Base-by-base conservation (phyloP, 2,888 invertebrate species). In the Uloborus plumipes region DNA sequence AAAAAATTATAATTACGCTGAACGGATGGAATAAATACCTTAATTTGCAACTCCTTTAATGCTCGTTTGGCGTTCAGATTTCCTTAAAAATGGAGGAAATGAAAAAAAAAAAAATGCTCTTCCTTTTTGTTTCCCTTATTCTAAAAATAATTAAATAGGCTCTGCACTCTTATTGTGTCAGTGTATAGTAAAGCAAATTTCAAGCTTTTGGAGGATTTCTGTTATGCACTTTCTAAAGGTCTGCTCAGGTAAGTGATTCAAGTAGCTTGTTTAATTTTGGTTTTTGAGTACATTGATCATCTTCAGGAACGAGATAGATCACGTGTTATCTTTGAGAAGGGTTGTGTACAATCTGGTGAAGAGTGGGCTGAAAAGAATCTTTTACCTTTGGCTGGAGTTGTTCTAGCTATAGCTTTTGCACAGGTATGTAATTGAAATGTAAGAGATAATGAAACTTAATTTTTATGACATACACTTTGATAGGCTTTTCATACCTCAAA, bases 361-460 rank as follows among this genome's bases (percentile, higher is more conserved):
- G 95, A 95, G 89, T 98, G 98, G 98, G 93, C 97, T 88, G 97
- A 97, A 90, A 92, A 93, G 89, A 98, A 99, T 91, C 92, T 98
- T 88, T 94, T 98, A 89, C 92, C 94, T 88, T 95, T 99, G 89
- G 96, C 96, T 85, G 94, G 95, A 73, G 93, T 94, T 86, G 94
- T 94, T 88, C 94, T 98, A 89, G 93, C 94, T 89, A 92, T 95
- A 88, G 95, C 97, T 89, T 95, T 98, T 90, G 92, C 96, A 89
- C 97, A 98, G 95, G 98, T 97, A 85, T 61, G 79, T 84, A 14
- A 18, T 18, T 70, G 31, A 58, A 47, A 49, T 14, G 13, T 47
- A 31, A 7, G 7, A 31, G 31, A 31, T 31, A 31, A 31, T 31
- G 31, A 31, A 31, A 31, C 31, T 7, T n/a, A n/a, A 31, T 31